Evolutionary conservation across 1,140 invertebrate genomes (phyloP), one percentile per base, ranked within the genome.

Genomic region (Drosophila serrata): DNA sequence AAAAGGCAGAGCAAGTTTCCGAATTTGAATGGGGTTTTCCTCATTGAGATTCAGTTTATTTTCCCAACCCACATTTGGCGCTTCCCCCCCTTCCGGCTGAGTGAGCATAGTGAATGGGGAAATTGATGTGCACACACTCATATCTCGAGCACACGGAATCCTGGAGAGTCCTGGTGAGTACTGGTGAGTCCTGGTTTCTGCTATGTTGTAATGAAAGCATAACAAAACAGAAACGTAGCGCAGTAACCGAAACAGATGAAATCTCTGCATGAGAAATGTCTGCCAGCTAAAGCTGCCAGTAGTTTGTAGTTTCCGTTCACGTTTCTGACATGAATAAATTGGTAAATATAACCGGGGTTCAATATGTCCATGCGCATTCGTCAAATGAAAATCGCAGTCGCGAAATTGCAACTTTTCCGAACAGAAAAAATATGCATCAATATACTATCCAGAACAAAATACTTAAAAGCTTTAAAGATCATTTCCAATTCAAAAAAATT

Each of bases 311-410:
- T 75, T 70, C 69, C 35, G 53, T 42, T 60, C 84, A 88, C 80
- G 82, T 88, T 73, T 88, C 62, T 69, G 75, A 49, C 80, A 73
- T 82, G 67, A 82, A 88, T 82, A 86, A 82, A 85, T 85, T 87
- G 56, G 60, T 40, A 79, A 79, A 79, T 61, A 79, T 78, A 78
- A 68, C 64, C 58, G 68, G 61, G 53, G 68, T 70, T 78, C 59
- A 74, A 69, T 75, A 70, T 60, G 58, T 67, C 43, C 42, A 51
- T 39, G 48, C 57, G 55, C 63, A 65, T 77, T 51, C 64, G 57
- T 75, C 82, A 79, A 53, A 40, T 49, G 46, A 45, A 31, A 55
- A 53, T 43, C 33, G 22, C 51, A 53, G 15, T 22, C 37, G 40
- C 22, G 33, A 37, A 76, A 68, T 55, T 42, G 56, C 48, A 76